Percentiles rank a stretch among this genome's conserved stretches.
Conservation (phyloP, 1,140 invertebrate species). For the Nebria ingens region DNA sequence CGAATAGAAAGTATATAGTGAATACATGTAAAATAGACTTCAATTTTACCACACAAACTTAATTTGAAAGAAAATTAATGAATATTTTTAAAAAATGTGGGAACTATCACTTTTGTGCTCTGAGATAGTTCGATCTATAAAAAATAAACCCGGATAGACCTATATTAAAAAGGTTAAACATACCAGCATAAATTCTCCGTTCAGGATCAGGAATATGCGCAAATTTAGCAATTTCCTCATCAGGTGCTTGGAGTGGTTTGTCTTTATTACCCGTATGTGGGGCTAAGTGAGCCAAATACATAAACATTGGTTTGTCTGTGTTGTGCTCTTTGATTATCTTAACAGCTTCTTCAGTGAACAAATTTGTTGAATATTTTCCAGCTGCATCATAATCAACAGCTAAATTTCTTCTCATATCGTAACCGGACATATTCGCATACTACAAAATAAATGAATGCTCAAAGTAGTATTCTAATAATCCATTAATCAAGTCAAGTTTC, state of each 20-base stretch:
- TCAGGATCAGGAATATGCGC: slow-evolving; percentile 61
- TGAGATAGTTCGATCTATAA: too few species aligned
- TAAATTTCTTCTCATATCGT: slow-evolving; percentile 58
- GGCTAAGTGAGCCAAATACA: slow-evolving; percentile 67
- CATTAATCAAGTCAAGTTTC: too few species aligned
- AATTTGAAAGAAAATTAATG: too few species aligned
- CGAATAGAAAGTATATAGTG: too few species aligned
- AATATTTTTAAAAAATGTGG: too few species aligned
- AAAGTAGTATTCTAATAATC: background rate
- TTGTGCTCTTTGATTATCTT: slow-evolving; percentile 52
- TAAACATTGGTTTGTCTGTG: slow-evolving; percentile 50
- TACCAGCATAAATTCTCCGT: slow-evolving; percentile 68
- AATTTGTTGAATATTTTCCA: slow-evolving; percentile 62
- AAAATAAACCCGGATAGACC: too few species aligned
- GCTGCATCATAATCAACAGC: slow-evolving; percentile 42
- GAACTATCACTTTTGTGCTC: too few species aligned
- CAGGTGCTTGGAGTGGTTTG: slow-evolving; percentile 69
- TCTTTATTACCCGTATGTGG: slow-evolving; percentile 63
- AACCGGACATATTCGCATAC: slow-evolving; percentile 37
- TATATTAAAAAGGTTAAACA: slow-evolving; percentile 22
- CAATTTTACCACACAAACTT: too few species aligned
- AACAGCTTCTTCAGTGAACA: slow-evolving; percentile 61
- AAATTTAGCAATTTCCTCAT: slow-evolving; percentile 65
- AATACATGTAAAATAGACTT: too few species aligned
- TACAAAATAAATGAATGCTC: slow-evolving; percentile 18